These are phyloP conservation scores for Anoncus sp. DNA, from an alignment of 2,888 invertebrate species.

Conservation along the genomic window DNA sequence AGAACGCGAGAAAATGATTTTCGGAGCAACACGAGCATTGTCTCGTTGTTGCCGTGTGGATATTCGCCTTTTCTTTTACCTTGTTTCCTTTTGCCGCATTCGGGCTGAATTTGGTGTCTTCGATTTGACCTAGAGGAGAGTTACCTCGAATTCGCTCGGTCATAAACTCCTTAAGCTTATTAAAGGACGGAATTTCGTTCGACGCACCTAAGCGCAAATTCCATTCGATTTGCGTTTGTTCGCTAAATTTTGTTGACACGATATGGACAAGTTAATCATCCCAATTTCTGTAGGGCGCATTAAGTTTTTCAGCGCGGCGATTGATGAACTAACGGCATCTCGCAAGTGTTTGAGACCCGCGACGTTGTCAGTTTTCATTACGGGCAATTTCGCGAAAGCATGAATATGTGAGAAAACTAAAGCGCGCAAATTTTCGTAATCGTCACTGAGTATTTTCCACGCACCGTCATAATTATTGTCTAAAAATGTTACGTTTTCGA, in stretches of 20 bases:
- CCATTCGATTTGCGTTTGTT: not conserved
- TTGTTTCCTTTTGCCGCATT: not conserved
- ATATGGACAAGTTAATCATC: not conserved
- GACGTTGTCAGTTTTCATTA: not conserved
- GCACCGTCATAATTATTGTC: not conserved
- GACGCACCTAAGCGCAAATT: no score
- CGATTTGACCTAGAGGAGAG: no score
- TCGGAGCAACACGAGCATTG: not conserved
- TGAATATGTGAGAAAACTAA: not conserved
- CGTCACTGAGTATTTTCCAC: constrained; percentile 1
- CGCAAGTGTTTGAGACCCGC: not conserved
- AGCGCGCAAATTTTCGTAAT: not conserved
- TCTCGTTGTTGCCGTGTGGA: not conserved
- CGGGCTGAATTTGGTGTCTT: no score
- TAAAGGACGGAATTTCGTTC: no score
- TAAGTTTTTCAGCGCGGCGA: not conserved
- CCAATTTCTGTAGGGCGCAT: not conserved
- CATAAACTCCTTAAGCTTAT: no score
- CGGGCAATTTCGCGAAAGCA: not conserved
- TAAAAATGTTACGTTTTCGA: no score
- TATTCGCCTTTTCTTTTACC: not conserved
- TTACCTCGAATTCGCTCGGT: no score
- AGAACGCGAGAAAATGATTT: not conserved
- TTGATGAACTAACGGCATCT: not conserved
- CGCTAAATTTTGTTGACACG: not conserved